These are phyloP conservation scores for Agrochola litura DNA, from an alignment of 2,888 invertebrate species.

Conservation along the genomic window DNA sequence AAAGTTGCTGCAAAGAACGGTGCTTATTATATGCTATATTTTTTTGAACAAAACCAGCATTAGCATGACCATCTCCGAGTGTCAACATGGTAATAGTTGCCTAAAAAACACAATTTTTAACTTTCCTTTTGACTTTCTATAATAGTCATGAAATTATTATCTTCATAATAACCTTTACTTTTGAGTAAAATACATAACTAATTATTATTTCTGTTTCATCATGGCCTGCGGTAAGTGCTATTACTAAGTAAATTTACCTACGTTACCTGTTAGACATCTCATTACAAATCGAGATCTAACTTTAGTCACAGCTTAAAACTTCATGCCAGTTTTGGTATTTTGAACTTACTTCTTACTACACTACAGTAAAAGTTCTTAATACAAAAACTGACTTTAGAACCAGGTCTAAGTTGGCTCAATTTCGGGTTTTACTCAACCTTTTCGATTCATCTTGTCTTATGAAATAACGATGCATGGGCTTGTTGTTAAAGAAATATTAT, in stretches of 20 bases:
- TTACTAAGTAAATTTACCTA: not conserved
- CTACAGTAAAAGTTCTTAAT: not conserved
- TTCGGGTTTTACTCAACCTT: slow-evolving; percentile 5
- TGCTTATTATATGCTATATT: not conserved
- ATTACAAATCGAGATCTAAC: not conserved
- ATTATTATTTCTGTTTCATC: slow-evolving; percentile 14
- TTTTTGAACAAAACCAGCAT: not conserved
- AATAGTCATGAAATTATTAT: not conserved
- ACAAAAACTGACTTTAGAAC: slow-evolving; percentile 14
- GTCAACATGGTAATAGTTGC: slow-evolving; percentile 4
- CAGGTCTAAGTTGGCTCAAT: slow-evolving; percentile 1
- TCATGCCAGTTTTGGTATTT: slow-evolving; percentile 11
- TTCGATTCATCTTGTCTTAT: slow-evolving; percentile 13
- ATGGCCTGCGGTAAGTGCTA: slow-evolving; percentile 13
- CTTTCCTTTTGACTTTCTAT: not conserved
- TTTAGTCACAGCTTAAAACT: slow-evolving; percentile 9
- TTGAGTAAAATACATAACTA: not conserved
- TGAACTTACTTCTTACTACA: not conserved
- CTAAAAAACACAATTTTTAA: not conserved
- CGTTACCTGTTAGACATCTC: slow-evolving; percentile 7
- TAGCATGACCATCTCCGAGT: not conserved
- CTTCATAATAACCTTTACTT: slow-evolving; percentile 13
- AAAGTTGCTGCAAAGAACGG: not conserved
- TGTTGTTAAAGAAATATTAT: slow-evolving; percentile 15
- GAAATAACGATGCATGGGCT: slow-evolving; percentile 34